These are phyloP conservation scores for Troilus luridus DNA, from an alignment of 2,888 invertebrate species.

Conservation along the genomic window DNA sequence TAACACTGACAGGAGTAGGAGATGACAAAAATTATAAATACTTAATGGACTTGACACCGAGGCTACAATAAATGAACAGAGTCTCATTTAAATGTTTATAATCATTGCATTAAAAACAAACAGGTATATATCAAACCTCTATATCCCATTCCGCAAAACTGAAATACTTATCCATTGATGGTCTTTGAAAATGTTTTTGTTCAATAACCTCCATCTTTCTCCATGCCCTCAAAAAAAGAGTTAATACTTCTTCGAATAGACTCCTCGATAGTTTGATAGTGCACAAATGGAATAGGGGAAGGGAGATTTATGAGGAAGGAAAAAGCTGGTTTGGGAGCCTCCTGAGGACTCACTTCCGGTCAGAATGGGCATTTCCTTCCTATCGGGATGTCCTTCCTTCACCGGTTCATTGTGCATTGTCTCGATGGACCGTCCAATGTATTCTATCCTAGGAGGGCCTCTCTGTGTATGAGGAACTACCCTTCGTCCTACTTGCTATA, in stretches of 20 bases:
- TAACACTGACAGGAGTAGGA: not conserved
- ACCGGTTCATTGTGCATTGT: not conserved
- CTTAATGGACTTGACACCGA: too few relatives aligned
- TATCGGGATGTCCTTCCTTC: not conserved
- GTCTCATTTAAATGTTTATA: too few relatives aligned
- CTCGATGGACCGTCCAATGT: not conserved
- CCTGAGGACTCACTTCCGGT: slow-evolving; percentile 7
- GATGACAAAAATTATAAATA: too few relatives aligned
- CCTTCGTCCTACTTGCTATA: not conserved
- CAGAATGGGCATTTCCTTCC: slow-evolving; percentile 27
- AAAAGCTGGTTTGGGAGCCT: slow-evolving; percentile 35
- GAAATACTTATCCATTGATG: too few relatives aligned
- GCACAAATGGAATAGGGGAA: not conserved
- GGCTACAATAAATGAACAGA: too few relatives aligned
- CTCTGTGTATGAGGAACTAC: not conserved
- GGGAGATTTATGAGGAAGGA: slow-evolving; percentile 23
- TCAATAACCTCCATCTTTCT: too few relatives aligned
- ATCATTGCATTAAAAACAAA: too few relatives aligned
- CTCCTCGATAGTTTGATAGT: not conserved
- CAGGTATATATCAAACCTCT: too few relatives aligned
- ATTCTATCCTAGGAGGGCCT: not conserved
- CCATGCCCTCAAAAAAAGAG: not conserved
- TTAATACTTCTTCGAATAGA: not conserved
- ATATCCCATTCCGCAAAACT: too few relatives aligned
- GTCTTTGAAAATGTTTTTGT: too few relatives aligned